These are phyloP conservation scores for Toxostoma redivivum DNA, from an alignment of 2,113 vertebrate species.

Conservation along the genomic window DNA sequence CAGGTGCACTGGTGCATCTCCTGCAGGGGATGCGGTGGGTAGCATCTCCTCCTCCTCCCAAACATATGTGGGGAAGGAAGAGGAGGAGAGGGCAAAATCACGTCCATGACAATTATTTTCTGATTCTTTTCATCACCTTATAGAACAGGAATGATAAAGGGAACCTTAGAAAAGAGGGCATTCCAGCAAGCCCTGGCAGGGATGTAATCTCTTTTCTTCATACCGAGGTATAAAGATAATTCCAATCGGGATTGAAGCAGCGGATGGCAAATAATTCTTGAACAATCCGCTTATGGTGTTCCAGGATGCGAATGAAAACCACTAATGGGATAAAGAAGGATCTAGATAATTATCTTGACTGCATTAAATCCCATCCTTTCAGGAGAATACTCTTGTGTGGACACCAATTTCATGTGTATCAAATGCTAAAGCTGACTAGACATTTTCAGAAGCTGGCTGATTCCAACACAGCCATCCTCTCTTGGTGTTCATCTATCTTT, in stretches of 20 bases:
- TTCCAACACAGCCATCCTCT: background rate
- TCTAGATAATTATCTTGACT: constrained; percentile 73
- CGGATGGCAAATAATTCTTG: constrained; percentile 69
- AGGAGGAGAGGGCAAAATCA: background rate
- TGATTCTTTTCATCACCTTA: background rate
- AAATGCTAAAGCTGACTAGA: constrained; percentile 15
- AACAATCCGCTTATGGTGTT: constrained; percentile 72
- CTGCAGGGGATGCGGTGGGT: background rate
- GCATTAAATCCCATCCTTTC: constrained; percentile 53
- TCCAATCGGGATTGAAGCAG: constrained; percentile 61
- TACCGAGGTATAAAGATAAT: constrained; percentile 63
- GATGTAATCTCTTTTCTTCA: constrained; percentile 63
- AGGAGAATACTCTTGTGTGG: constrained; percentile 27
- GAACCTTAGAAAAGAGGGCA: constrained; percentile 37
- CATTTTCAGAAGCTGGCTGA: background rate
- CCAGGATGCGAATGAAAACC: constrained; percentile 70
- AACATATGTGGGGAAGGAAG: background rate
- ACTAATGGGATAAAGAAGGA: constrained; percentile 75
- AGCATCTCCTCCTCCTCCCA: background rate
- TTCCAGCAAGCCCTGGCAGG: constrained; percentile 13
- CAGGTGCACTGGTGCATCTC: background rate
- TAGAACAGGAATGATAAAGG: background rate
- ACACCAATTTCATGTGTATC: constrained; percentile 12
- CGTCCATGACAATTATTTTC: background rate
- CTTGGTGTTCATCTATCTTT: background rate